These are phyloP conservation scores for Perodicticus potto DNA, from an alignment of 2,797 vertebrate genomes.

Conservation along the genomic window DNA sequence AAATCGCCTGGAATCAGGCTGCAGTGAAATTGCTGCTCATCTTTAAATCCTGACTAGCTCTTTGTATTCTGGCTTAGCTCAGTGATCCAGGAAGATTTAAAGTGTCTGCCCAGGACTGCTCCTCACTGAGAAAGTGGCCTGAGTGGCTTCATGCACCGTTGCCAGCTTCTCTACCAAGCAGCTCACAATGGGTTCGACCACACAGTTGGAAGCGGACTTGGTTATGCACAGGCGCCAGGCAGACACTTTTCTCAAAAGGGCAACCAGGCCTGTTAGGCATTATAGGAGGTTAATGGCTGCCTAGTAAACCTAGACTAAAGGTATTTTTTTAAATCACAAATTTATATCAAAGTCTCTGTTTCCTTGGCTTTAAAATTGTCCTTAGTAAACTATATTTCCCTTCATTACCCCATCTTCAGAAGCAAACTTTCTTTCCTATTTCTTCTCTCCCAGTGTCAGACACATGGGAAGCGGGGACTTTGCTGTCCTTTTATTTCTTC, in stretches of 20 bases:
- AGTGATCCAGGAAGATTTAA: background rate
- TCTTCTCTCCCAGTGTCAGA: background rate
- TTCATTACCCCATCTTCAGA: background rate
- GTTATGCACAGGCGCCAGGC: accelerated
- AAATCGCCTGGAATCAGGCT: background rate
- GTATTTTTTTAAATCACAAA: background rate
- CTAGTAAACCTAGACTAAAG: background rate
- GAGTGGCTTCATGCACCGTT: background rate
- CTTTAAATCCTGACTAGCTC: background rate
- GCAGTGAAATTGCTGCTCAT: background rate
- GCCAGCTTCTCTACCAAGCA: background rate
- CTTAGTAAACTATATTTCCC: background rate
- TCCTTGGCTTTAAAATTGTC: background rate
- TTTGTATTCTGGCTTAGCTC: background rate
- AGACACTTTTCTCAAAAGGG: background rate
- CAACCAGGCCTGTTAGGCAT: background rate
- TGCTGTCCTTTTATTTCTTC: background rate
- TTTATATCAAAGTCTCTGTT: background rate
- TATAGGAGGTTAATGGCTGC: background rate
- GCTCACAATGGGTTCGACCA: background rate
- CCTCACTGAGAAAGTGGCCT: background rate
- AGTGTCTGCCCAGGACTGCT: accelerated
- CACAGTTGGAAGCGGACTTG: background rate
- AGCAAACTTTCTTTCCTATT: background rate
- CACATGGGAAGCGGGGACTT: background rate